A percentile compares a stretch with the other conserved stretches of the same genome.
Evolutionary conservation across 2,113 vertebrate species (phyloP).

Genomic region (Orycteropus afer): DNA sequence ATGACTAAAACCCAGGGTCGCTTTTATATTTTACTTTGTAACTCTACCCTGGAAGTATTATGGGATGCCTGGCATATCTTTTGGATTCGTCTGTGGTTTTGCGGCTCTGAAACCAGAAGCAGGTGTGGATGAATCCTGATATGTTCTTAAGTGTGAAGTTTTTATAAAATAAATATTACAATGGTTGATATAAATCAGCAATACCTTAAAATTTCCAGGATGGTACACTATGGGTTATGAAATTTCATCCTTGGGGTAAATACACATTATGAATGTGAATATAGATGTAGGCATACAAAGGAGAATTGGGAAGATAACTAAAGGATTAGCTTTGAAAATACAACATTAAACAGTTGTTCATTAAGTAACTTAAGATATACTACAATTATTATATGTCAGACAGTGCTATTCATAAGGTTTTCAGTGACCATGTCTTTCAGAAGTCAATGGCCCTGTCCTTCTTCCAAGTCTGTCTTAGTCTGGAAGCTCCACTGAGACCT

Average conservation of each 20-base stretch:
- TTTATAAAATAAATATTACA: too few species aligned
- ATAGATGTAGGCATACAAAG: not conserved
- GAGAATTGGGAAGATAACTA: not conserved
- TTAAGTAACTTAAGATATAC: not conserved
- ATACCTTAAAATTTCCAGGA: not conserved
- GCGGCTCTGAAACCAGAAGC: not conserved
- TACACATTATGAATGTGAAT: not conserved
- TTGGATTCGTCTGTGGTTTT: not conserved
- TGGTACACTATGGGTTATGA: not conserved
- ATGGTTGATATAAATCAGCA: not conserved
- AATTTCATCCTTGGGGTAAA: not conserved
- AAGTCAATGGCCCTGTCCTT: too few species aligned
- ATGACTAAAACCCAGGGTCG: not conserved
- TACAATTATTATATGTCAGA: too few species aligned
- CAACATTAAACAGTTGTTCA: not conserved
- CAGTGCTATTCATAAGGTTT: too few species aligned
- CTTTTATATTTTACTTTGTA: constrained; percentile 27
- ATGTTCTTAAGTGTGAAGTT: not conserved
- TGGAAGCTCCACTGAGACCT: too few species aligned
- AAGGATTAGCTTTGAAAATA: not conserved
- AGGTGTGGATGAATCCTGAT: not conserved
- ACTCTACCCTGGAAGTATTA: not conserved
- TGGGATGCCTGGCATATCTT: not conserved
- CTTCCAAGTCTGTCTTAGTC: too few species aligned
- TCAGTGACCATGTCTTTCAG: too few species aligned